phyloP scores from a whole-genome alignment of 2,113 vertebrate genomes.

The Laticauda laticaudata region DNA sequence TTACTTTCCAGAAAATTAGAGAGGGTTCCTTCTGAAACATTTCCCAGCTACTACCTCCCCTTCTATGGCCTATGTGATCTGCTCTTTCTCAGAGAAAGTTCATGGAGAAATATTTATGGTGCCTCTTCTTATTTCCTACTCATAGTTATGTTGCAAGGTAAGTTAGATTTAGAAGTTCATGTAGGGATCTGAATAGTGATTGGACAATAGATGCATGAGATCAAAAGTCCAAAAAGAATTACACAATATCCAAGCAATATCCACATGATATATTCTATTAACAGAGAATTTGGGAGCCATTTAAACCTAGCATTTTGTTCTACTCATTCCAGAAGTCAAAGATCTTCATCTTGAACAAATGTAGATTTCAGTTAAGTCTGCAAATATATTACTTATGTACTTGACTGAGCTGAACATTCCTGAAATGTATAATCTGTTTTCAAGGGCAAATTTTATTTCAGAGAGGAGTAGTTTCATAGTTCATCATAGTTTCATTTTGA shows the following conservation, averaged over 20 bases:
- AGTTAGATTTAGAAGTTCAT: not conserved
- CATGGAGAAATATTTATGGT: not conserved
- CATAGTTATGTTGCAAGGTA: not conserved
- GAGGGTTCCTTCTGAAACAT: not conserved
- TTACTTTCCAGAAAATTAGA: not conserved
- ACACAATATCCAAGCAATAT: not conserved
- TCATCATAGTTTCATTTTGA: not conserved
- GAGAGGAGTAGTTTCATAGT: not conserved
- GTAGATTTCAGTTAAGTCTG: not conserved
- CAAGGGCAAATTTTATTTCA: not conserved
- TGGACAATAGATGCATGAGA: not conserved
- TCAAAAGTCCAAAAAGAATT: not conserved
- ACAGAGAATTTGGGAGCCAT: not conserved
- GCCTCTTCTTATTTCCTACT: not conserved
- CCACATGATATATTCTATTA: not conserved
- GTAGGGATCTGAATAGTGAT: not conserved
- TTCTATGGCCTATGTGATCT: not conserved
- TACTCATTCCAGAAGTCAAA: not conserved
- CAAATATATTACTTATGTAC: not conserved
- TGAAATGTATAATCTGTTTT: not conserved
- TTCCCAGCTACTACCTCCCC: not conserved
- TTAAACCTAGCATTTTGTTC: not conserved
- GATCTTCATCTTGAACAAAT: not conserved
- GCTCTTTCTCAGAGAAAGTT: not conserved
- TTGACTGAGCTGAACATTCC: not conserved